Percentiles rank a stretch among this genome's conserved stretches.
These are phyloP conservation scores for Myotis findleyi DNA, from an alignment of 2,797 vertebrate species.

Conservation along the genomic window DNA sequence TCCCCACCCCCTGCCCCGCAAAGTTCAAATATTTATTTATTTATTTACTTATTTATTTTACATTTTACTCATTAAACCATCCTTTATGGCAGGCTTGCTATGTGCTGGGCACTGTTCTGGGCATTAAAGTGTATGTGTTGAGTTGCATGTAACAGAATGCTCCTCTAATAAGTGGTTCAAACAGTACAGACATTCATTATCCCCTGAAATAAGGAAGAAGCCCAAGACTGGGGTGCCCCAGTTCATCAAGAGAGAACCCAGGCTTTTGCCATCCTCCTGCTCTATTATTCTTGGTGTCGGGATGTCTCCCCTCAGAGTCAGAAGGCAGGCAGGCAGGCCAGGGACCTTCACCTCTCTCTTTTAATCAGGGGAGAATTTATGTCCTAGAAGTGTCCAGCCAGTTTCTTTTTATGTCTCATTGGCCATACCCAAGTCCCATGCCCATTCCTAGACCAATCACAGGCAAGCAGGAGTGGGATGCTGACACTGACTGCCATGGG, in stretches of 20 bases:
- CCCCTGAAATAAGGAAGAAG: not conserved
- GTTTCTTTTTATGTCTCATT: not conserved
- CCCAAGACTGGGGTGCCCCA: too few species aligned
- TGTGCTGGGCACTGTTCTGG: not conserved
- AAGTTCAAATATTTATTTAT: too few species aligned
- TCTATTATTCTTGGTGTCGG: not conserved
- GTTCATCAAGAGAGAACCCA: not conserved
- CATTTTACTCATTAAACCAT: not conserved
- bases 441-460: not conserved
- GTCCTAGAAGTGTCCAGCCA: not conserved
- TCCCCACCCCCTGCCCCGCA: too few species aligned
- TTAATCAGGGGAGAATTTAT: not conserved
- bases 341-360: not conserved
- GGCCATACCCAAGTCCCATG: not conserved
- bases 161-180: not conserved
- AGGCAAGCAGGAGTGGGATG: not conserved
- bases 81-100: not conserved
- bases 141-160: not conserved
- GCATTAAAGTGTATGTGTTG: not conserved
- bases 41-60: not conserved
- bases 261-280: not conserved
- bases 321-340: not conserved
- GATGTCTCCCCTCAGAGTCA: not conserved
- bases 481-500: not conserved
- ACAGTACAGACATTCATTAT: not conserved